Evolutionary conservation across 2,797 vertebrate genomes (phyloP).

Genomic region (Danionella dracula): DNA sequence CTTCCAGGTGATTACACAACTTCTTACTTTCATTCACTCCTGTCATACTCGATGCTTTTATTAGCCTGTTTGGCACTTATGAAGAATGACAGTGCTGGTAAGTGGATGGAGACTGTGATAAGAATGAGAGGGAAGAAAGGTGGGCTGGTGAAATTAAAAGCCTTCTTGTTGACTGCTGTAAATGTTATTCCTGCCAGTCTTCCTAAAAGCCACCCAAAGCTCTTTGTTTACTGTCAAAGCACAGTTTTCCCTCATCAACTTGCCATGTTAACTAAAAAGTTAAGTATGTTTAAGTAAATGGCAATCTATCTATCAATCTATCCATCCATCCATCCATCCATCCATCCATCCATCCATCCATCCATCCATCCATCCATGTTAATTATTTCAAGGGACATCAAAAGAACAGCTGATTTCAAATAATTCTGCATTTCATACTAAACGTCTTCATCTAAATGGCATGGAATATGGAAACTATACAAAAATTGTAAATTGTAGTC

Average conservation of each 20-base stretch:
- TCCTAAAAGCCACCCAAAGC: conserved; percentile 49
- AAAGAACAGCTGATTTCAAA: too few species aligned
- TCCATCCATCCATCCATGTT: too few species aligned
- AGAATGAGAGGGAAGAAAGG: conserved; percentile 68
- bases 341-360: too few species aligned
- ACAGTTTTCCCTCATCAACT: conserved; percentile 44
- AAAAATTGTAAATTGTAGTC: not conserved
- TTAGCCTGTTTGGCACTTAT: conserved; percentile 61
- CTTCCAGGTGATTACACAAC: conserved; percentile 48
- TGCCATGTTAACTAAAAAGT: too few species aligned
- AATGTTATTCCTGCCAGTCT: conserved; percentile 62
- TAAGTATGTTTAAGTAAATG: too few species aligned
- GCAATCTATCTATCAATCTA: too few species aligned
- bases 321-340: too few species aligned
- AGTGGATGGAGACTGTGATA: conserved; percentile 53
- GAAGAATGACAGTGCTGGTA: conserved; percentile 55
- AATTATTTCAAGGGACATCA: too few species aligned
- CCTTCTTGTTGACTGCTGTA: conserved; percentile 50
- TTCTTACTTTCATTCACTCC: conserved; percentile 61
- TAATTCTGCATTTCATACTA: too few species aligned
- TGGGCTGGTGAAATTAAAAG: conserved; percentile 69
- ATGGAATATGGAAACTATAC: too few species aligned
- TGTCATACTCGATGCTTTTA: conserved; percentile 57
- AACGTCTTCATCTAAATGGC: too few species aligned
- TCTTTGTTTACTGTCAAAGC: conserved; percentile 60